Evolutionary conservation across 2,113 vertebrate genomes (phyloP).

Genomic region (Tupaia tana): DNA sequence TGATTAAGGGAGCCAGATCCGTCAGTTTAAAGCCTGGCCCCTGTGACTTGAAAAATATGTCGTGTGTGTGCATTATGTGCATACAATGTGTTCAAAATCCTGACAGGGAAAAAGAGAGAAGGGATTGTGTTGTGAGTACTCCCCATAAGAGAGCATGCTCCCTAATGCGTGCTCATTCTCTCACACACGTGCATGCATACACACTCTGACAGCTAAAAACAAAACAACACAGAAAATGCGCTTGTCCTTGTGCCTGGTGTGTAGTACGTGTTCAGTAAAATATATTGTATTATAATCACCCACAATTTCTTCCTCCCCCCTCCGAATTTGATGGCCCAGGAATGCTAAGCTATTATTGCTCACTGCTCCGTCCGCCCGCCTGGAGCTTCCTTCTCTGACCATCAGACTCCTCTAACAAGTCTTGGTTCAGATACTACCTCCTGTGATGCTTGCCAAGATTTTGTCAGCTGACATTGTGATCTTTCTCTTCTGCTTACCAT

Average conservation of each 20-base stretch:
- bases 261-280: background rate
- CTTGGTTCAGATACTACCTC: background rate
- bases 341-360: background rate
- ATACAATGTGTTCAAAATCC: too few species aligned
- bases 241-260: background rate
- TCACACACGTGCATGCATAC: too few species aligned
- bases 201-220: too few species aligned
- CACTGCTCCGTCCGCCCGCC: background rate
- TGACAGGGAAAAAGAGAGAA: too few species aligned
- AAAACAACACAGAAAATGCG: too few species aligned
- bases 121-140: too few species aligned
- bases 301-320: background rate
- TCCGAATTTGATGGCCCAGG: background rate
- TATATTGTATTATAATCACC: background rate
- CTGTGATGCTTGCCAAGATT: background rate
- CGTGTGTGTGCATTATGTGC: too few species aligned
- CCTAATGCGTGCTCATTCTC: too few species aligned
- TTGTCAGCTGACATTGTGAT: background rate
- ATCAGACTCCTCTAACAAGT: background rate
- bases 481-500: background rate
- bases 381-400: background rate
- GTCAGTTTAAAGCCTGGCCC: too few species aligned
- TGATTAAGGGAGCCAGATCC: too few species aligned
- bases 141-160: too few species aligned
- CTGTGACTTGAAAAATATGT: too few species aligned